Base-by-base conservation (phyloP, 1,140 invertebrate species). In the Hypsibius dujardini region DNA sequence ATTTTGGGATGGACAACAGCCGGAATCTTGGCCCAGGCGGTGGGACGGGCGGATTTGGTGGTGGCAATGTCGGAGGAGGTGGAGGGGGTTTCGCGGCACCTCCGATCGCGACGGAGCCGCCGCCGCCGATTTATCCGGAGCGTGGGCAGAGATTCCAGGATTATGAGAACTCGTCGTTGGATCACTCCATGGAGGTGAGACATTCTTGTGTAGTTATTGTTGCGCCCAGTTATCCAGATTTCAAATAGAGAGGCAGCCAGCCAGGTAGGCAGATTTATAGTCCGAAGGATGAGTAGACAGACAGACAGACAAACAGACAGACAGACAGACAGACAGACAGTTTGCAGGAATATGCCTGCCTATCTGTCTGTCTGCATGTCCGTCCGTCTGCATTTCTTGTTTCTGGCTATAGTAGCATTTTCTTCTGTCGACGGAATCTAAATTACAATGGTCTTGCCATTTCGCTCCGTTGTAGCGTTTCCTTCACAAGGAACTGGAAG, bases 1-100 rank as follows among this genome's bases (percentile, higher is more conserved):
- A 94, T 75, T 77, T 84, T 62, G 75, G 73, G 14, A 72, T 73
- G 47, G 75, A 75, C 47, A 72, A 74, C 2, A 76, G 56, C 14
- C 46, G 46, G 47, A 14, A 3, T 15, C 70, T 28, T 15, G 40
- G 40, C 47, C 12, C 46, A 3, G 46, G 56, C 70, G 12, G 12
- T 7, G 46, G 56, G 3, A 28, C 46, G 7, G 67, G 40, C 7
- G 40, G 12, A 47, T 14, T 14, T 50, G 70, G 56, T 15, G 70
- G 70, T 14, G 14, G 14, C 56, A 46, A 42, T 50, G 70, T 3
- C 14, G 70, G 14, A 70, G 70, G 12, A 7, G 12, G 12, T 3
- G 42, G 62, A 12, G 62, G 62, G 7, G 42, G 12, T 67, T 42
- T 42, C 3, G 12, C 62, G 12, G 12, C 62, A 7, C 62, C 12